Percentiles rank a stretch among this genome's conserved stretches.
Conservation (phyloP, 2,797 vertebrate species). For the Ambastaia sidthimunki region DNA sequence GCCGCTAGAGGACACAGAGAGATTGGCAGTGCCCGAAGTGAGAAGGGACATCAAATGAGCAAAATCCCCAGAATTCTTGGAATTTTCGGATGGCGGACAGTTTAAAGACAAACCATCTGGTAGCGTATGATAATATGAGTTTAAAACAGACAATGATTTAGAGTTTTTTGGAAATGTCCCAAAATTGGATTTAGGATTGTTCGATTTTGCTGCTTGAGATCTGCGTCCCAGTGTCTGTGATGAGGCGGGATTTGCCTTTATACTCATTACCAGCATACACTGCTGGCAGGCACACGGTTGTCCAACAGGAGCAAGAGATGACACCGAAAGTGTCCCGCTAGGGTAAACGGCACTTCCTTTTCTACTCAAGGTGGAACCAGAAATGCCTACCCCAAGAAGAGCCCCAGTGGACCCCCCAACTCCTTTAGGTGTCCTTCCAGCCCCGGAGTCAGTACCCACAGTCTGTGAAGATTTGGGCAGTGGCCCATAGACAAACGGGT, state of each 20-base stretch:
- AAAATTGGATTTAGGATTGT: slow-evolving; percentile 46
- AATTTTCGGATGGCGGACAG: slow-evolving; percentile 40
- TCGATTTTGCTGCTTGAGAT: slow-evolving; percentile 54
- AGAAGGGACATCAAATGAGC: slow-evolving; percentile 77
- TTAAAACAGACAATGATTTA: slow-evolving; percentile 58
- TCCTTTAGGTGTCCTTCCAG: slow-evolving; percentile 50
- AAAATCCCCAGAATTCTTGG: slow-evolving; percentile 74
- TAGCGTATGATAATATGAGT: slow-evolving; percentile 76
- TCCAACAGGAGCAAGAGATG: slow-evolving; percentile 60
- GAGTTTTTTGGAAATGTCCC: slow-evolving; percentile 61
- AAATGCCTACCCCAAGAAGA: slow-evolving; percentile 77
- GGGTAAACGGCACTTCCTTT: slow-evolving; percentile 65
- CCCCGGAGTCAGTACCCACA: slow-evolving; percentile 73
- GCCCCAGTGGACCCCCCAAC: slow-evolving; percentile 70
- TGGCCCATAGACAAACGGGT: slow-evolving; percentile 85
- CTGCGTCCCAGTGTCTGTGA: slow-evolving; percentile 62
- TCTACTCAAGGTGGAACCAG: slow-evolving; percentile 68
- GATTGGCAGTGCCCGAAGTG: slow-evolving; percentile 67
- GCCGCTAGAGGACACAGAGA: slow-evolving; percentile 70
- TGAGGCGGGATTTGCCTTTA: slow-evolving; percentile 79
- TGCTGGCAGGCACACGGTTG: slow-evolving; percentile 90
- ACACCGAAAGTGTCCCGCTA: slow-evolving; percentile 66
- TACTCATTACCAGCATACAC: slow-evolving; percentile 89
- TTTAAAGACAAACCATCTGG: slow-evolving; percentile 77
- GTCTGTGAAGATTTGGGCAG: slow-evolving; percentile 78